These are phyloP conservation scores for Danio kyathit DNA, from an alignment of 2,797 vertebrate genomes.

Conservation along the genomic window DNA sequence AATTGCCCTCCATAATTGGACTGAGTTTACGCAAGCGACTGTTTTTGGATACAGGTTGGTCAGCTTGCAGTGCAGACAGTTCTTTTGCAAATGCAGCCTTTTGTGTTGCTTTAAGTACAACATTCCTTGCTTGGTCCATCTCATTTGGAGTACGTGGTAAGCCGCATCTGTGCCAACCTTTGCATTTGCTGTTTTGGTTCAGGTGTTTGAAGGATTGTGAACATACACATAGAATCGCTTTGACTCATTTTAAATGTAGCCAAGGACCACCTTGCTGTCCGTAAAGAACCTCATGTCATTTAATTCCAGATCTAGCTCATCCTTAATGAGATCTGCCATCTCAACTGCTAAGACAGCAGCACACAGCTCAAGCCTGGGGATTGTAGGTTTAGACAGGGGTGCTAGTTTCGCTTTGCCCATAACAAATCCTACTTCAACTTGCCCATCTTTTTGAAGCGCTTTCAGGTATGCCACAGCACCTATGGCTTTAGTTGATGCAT, in stretches of 20 bases:
- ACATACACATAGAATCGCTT: too few species aligned
- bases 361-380: background rate
- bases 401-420: slow-evolving; percentile 45
- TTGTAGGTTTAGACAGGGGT: background rate
- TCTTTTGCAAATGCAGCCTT: background rate
- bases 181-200: background rate
- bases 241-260: background rate
- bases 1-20: background rate
- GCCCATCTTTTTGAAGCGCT: too few species aligned
- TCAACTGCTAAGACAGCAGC: background rate
- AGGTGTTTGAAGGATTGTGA: background rate
- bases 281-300: background rate
- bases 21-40: background rate
- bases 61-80: background rate
- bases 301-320: too few species aligned
- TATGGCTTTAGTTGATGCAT: too few species aligned
- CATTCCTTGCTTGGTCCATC: background rate
- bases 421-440: too few species aligned
- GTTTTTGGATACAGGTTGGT: background rate
- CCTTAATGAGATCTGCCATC: too few species aligned
- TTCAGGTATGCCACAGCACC: too few species aligned
- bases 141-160: background rate
- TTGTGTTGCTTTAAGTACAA: background rate
- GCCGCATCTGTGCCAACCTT: background rate
- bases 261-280: too few species aligned